Base-by-base conservation (phyloP, 2,888 invertebrate genomes). In the Eucera pruinosa region DNA sequence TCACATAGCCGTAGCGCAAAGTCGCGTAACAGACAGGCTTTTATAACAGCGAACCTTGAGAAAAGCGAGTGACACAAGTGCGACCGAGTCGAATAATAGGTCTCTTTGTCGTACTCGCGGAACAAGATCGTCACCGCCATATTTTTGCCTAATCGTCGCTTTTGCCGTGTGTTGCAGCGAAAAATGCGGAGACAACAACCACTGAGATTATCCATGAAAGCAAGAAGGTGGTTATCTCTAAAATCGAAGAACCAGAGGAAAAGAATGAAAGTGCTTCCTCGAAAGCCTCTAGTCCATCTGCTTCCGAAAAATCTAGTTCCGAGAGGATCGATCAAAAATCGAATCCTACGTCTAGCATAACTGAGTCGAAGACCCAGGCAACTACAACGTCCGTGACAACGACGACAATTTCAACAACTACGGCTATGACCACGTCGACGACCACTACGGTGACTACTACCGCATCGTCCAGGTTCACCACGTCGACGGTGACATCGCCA, bases 271-370 rank as follows among this genome's bases (percentile, higher is more conserved):
- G 87, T 55, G 65, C 81, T 25, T 84, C 87, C 13, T 90, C 91
- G 5, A 88, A 89, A 67, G 82, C 87, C 3, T 88, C 91, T 68
- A 90, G 90, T 62, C 88, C 90, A 1, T 89, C 90, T 6, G 89
- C 89, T 6, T 91, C 90, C 20, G 91, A 90, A 55, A 91, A 91
- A 45, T 92, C 91, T 23, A 91, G 90, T 39, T 91, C 90, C 2
- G 92, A 92, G 77, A 89, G 84, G 73, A 88, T 91, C 65, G 91
- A 92, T 73, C 88, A 90, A 45, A 91, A 90, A 43, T 90, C 89
- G 1, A 87, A 86, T 62, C 66, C 83, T 23, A 86, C 86, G 27
- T 86, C 86, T 47, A 88, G 85, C 64, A 75, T 83, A n/a, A 83
- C 89, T 11, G 90, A 90, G 47, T n/a, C 75, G 62, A 73, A 82